Evolutionary conservation across 2,888 invertebrate species (phyloP), one percentile per base, ranked within the genome.

Genomic region (Hypolimnas misippus): DNA sequence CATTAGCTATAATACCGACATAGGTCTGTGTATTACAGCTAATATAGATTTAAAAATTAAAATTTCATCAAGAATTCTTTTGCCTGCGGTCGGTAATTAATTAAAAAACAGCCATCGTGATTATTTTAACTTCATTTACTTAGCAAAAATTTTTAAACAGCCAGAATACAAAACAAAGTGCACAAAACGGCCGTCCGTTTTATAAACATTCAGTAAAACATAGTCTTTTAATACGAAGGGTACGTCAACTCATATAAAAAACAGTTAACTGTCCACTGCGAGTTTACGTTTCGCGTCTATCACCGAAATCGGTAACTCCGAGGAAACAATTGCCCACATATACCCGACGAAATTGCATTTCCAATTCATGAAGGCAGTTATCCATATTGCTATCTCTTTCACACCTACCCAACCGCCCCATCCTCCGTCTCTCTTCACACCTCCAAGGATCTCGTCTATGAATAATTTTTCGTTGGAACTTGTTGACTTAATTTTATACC

Each of bases 401-500:
- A 35, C 56, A 58, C 68, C 19, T 55, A 35, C 58, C 50, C 50
- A 35, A 35, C n/a, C 46, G 21, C 52, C 66, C 52, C 65, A 57
- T 57, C 55, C 52, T 67, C 63, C 61, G 59, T 54, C 69, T 62
- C 68, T 67, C 67, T 73, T 73, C 72, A 57, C 76, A 74, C 75
- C 76, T 76, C 69, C 59, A 52, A 71, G 79, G 82, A 84, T 84
- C 83, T 84, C 35, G 35, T 84, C 89, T 88, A 89, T 90, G 90
- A 91, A 90, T 91, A 90, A 85, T 87, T 88, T 88, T 88, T 84
- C 82, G 74, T 72, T 69, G 77, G 80, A 80, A 81, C 87, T 83
- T 91, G 89, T 90, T 90, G 90, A 91, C 89, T 91, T 91, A 91
- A 91, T 91, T 91, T 89, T 88, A 89, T 89, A 87, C 86, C 81